phyloP scores from a whole-genome alignment of 2,888 invertebrate genomes.

The Dolomedes plantarius region DNA sequence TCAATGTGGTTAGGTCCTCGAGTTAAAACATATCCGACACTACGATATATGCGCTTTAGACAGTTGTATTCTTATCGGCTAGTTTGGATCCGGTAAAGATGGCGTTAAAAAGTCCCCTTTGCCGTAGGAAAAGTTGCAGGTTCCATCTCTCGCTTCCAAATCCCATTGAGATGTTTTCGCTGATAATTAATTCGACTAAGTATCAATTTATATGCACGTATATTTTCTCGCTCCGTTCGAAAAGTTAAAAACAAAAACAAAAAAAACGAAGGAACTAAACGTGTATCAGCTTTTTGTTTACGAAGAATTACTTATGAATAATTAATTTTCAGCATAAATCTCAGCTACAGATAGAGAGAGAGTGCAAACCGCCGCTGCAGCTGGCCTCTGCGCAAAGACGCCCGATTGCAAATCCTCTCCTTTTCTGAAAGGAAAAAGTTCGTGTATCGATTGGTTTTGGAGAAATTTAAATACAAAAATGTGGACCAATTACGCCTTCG shows the following conservation, averaged over 20 bases:
- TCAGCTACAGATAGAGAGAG: background rate
- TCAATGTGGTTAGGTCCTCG: too few relatives aligned
- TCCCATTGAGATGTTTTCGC: background rate
- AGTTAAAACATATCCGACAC: too few relatives aligned
- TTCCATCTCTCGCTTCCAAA: too few relatives aligned
- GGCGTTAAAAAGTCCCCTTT: too few relatives aligned
- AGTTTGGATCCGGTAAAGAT: too few relatives aligned
- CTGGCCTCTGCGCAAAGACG: background rate
- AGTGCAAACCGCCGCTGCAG: background rate
- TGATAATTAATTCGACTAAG: background rate
- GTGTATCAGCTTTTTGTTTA: background rate
- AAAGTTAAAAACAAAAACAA: too few relatives aligned
- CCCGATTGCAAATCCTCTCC: background rate
- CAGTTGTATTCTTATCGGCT: too few relatives aligned
- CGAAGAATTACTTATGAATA: slow-evolving; percentile 3
- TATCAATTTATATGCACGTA: background rate
- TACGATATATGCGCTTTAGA: too few relatives aligned
- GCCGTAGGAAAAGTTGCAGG: too few relatives aligned
- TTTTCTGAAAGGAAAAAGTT: background rate
- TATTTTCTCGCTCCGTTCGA: too few relatives aligned
- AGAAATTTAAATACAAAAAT: slow-evolving; percentile 12
- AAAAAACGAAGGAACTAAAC: too few relatives aligned
- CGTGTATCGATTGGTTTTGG: slow-evolving; percentile 4
- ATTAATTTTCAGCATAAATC: slow-evolving; percentile 9
- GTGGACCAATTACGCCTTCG: background rate